Evolutionary conservation across 1,140 invertebrate species (phyloP), one percentile per base, ranked within the genome.

Genomic region (Dendrolimus kikuchii): DNA sequence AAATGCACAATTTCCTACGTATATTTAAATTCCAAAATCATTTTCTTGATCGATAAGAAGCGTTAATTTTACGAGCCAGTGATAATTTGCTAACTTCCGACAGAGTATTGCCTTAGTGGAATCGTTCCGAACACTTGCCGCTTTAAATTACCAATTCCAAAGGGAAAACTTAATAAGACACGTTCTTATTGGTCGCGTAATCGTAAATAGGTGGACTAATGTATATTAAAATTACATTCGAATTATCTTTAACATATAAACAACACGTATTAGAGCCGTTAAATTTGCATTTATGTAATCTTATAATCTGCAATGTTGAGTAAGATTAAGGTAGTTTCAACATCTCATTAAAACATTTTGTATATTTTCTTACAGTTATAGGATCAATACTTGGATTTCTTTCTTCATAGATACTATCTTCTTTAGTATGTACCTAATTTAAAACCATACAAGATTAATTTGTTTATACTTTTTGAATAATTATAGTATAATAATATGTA

Each of bases 71-170:
- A 86, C 81, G 83, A 86, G 64, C 75, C 70, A 80, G 78, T 82
- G 83, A 86, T 86, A 86, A 86, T 86, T 85, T 85, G 80, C 81
- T 78, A 84, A 85, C 81, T 86, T 86, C 83, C 83, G 83, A 84
- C 78, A 74, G 76, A 74, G 67, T 70, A 81, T 78, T 77, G 77
- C 78, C 81, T 81, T 86, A 86, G 72, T 79, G 69, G 82, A 75
- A 69, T 73, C 70, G 78, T 81, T 84, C 74, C 71, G 68, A 77
- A 66, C 77, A 81, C 70, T 86, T 86, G 68, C 73, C 70, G 63
- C 72, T 67, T 72, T 67, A 74, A 75, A 85, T 82, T 81, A 73
- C 60, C 46, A 61, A 60, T 60, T 57, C 51, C 49, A 65, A 68
- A 67, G 63, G 71, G 64, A 68, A 66, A 38, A 51, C 50, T 51